Conservation (phyloP, 2,113 vertebrate species). For the Daphoenositta chrysoptera region DNA sequence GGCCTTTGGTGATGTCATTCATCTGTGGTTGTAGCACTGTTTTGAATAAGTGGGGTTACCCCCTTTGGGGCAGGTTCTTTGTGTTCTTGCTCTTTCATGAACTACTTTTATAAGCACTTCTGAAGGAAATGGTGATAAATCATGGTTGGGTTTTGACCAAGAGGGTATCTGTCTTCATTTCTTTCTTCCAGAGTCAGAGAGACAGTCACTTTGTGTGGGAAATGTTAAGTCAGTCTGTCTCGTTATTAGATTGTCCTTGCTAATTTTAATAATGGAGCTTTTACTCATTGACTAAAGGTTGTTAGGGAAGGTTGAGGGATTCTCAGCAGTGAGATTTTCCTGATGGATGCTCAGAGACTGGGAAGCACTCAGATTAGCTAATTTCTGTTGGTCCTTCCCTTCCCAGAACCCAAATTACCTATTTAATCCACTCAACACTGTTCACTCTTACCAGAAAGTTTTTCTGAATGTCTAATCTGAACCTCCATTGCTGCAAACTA, state of each 20-base stretch:
- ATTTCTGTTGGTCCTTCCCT: neutral
- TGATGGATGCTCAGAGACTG: neutral
- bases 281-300: neutral
- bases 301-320: neutral
- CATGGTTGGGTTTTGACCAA: neutral
- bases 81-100: neutral
- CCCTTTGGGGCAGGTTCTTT: neutral
- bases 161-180: neutral
- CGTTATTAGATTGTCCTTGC: conserved; percentile 25
- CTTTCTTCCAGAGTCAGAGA: neutral
- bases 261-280: conserved; percentile 29
- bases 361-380: neutral
- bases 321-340: neutral
- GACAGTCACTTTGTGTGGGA: neutral
- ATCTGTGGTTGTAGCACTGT: neutral
- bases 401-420: neutral
- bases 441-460: neutral
- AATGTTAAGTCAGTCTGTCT: neutral
- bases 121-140: neutral
- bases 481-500: neutral
- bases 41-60: neutral
- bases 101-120: neutral
- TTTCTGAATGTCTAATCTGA: neutral
- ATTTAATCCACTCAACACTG: neutral
- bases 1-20: neutral